phyloP scores from a whole-genome alignment of 2,888 invertebrate genomes.

The Hybos culiciformis region DNA sequence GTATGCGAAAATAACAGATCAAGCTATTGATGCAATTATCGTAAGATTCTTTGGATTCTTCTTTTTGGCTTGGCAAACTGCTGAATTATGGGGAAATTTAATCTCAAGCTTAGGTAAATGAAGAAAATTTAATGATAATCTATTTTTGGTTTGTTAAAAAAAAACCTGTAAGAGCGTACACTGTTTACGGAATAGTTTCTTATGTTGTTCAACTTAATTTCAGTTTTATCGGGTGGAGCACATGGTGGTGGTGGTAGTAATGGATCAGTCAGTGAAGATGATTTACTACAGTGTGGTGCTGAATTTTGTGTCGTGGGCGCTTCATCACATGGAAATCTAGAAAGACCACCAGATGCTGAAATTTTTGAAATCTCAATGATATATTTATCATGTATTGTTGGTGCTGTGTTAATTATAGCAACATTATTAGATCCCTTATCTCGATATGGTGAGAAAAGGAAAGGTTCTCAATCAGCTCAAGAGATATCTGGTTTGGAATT shows the following conservation, averaged over 20 bases:
- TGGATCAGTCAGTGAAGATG: slow-evolving; percentile 34
- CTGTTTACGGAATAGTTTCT: neutral
- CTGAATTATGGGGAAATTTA: slow-evolving; percentile 92
- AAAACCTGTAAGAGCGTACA: neutral
- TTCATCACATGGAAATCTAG: slow-evolving; percentile 58
- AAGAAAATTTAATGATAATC: neutral
- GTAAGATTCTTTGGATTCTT: slow-evolving; percentile 97
- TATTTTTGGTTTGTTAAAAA: neutral
- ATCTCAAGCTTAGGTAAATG: slow-evolving; percentile 62
- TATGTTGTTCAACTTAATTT: slow-evolving; percentile 37
- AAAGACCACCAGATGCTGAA: slow-evolving; percentile 69
- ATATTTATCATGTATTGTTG: slow-evolving; percentile 72
- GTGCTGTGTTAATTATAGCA: slow-evolving; percentile 75
- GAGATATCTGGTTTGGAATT: slow-evolving; percentile 68
- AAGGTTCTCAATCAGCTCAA: slow-evolving; percentile 55
- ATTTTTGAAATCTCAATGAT: slow-evolving; percentile 81
- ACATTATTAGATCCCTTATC: slow-evolving; percentile 81
- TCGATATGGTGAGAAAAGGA: slow-evolving; percentile 76
- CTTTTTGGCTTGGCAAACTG: slow-evolving; percentile 94
- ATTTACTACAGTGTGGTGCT: slow-evolving; percentile 56
- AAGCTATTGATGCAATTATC: slow-evolving; percentile 81
- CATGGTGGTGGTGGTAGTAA: slow-evolving; percentile 41
- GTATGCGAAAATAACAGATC: slow-evolving; percentile 77
- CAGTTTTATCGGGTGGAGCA: slow-evolving; percentile 59
- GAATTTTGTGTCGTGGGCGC: slow-evolving; percentile 66